Base-by-base conservation (phyloP, 2,888 invertebrate species). In the Salpingus planirostris region DNA sequence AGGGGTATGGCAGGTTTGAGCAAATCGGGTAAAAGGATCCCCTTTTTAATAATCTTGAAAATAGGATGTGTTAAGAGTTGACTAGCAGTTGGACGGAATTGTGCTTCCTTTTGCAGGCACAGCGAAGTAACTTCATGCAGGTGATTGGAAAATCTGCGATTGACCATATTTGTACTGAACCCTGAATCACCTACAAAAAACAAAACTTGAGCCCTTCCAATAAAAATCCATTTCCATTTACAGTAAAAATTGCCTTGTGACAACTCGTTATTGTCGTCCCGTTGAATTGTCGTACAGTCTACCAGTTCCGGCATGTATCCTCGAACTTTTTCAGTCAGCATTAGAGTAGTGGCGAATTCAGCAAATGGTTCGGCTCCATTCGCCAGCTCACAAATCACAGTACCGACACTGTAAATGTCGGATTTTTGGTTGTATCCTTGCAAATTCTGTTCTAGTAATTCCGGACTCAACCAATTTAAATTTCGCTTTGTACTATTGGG, bases 391-490 rank as follows among this genome's bases (percentile, higher is more conserved):
- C 91, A 92, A 26, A 82, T 74, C 3, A 87, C 73, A 42, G 93
- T 85, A 12, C 95, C 95, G 23, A 92, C 55, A 37, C 92, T 92
- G 60, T 95, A 95, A 8, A 92, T 79, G 63, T 95, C 95, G 0
- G 90, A 87, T 48, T 85, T 85, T 55, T 82, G 82, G 54, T 86
- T 84, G 60, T 92, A 95, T 2, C 95, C 93, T 53, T 55, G 52
- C 32, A 64, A 41, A 49, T 63, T 64, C 47, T 93, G 93, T 64
- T 87, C 84, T 22, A 95, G 65, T 6, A 93, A 67, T 62, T 95
- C 93, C 0, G 93, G 93, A 52, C 92, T 91, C 8, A 91, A 71
- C 90, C 92, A 95, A 64, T 88, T 86, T 3, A 93, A 67, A 54
- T 83, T 82, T 39, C 74, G 70, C 13, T 72, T 67, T 34, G 81